These are phyloP conservation scores for Malurus elegans DNA, from an alignment of 2,113 vertebrate genomes.

Conservation along the genomic window DNA sequence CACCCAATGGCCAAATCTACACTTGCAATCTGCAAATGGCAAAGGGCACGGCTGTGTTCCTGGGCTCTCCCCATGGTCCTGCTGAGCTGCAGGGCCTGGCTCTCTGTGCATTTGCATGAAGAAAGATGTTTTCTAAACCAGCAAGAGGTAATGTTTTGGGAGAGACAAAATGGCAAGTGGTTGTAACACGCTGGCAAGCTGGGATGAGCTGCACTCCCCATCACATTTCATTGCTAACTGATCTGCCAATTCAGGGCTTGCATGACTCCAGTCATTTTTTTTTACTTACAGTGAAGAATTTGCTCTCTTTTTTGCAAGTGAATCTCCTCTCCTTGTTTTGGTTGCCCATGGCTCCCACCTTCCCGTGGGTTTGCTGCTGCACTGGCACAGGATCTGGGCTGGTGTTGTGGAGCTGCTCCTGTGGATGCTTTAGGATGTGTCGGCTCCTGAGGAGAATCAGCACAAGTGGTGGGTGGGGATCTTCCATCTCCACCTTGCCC, in stretches of 20 bases:
- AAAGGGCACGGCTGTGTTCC: neutral
- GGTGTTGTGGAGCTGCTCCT: neutral
- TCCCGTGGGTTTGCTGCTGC: neutral
- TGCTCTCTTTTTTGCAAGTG: neutral
- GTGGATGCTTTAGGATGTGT: neutral
- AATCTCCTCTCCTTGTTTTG: neutral
- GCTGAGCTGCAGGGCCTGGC: neutral
- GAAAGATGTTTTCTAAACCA: slow-evolving; percentile 11
- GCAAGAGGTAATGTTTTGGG: neutral
- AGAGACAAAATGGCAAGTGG: neutral
- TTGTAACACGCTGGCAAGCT: neutral
- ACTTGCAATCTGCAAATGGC: neutral
- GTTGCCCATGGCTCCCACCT: neutral
- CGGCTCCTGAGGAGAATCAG: neutral
- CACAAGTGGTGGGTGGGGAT: neutral
- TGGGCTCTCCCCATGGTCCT: neutral
- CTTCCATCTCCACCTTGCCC: neutral
- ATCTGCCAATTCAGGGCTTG: neutral
- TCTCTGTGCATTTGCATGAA: neutral
- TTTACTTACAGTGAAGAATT: neutral
- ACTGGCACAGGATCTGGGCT: neutral
- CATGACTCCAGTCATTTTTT: neutral
- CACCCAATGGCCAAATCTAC: neutral
- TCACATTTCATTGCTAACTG: neutral
- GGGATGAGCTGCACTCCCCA: neutral